Evolutionary conservation across 2,797 vertebrate genomes (phyloP).

Genomic region (Oceanodroma leucorhoa): DNA sequence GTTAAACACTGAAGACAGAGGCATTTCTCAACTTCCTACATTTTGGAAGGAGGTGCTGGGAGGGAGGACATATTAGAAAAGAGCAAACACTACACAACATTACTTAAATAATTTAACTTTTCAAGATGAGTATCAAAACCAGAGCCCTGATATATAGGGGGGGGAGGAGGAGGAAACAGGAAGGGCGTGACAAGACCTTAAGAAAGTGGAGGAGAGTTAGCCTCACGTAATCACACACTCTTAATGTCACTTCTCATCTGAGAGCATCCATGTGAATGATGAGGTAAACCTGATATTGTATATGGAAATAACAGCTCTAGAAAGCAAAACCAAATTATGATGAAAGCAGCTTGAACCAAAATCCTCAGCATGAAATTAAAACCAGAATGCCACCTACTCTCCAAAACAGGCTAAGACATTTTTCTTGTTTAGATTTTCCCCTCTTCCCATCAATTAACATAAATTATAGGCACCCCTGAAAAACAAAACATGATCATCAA

Average conservation of each 20-base stretch:
- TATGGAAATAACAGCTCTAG: rapidly evolving
- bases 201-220: background rate
- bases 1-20: background rate
- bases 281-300: rapidly evolving
- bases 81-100: background rate
- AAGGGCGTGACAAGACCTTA: background rate
- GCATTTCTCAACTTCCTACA: background rate
- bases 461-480: background rate
- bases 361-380: background rate
- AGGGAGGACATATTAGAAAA: background rate
- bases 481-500: background rate
- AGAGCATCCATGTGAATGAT: background rate
- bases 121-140: background rate
- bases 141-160: background rate
- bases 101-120: background rate
- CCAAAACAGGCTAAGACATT: background rate
- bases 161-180: rapidly evolving
- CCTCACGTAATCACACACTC: background rate
- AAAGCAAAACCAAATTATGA: background rate
- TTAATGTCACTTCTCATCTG: background rate
- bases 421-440: background rate
- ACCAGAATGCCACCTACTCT: background rate
- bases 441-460: background rate
- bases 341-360: background rate
- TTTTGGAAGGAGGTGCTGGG: background rate